Evolutionary conservation across 2,797 vertebrate species (phyloP).

Genomic region (Emys orbicularis): DNA sequence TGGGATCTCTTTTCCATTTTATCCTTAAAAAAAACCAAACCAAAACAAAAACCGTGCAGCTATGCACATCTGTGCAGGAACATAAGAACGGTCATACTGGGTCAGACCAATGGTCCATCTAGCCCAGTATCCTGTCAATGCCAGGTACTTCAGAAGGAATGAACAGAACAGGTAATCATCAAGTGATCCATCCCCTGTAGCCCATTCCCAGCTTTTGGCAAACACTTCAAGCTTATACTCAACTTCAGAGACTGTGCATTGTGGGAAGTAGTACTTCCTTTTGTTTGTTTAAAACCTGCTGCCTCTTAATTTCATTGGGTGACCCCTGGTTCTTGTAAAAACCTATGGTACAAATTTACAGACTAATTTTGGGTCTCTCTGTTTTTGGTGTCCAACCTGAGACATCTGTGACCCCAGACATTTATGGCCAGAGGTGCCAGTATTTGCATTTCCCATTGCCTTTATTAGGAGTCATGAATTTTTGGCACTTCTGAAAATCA

Average conservation of each 20-base stretch:
- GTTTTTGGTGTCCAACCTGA: background rate
- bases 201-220: too few species aligned
- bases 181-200: too few species aligned
- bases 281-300: too few species aligned
- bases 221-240: too few species aligned
- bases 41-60: rapidly evolving
- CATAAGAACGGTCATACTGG: background rate
- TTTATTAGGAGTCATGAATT: background rate
- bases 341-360: background rate
- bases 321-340: background rate
- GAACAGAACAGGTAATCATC: background rate
- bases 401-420: too few species aligned
- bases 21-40: rapidly evolving
- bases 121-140: background rate
- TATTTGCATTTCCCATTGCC: background rate
- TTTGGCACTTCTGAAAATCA: background rate
- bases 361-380: background rate
- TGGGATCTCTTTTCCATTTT: background rate
- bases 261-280: too few species aligned
- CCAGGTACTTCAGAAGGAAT: background rate
- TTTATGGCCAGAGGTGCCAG: too few species aligned
- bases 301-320: too few species aligned
- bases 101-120: background rate
- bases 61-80: rapidly evolving
- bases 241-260: too few species aligned